Evolutionary conservation across 2,888 invertebrate genomes (phyloP), one percentile per base, ranked within the genome.

Genomic region (Mechanitis messenoides): DNA sequence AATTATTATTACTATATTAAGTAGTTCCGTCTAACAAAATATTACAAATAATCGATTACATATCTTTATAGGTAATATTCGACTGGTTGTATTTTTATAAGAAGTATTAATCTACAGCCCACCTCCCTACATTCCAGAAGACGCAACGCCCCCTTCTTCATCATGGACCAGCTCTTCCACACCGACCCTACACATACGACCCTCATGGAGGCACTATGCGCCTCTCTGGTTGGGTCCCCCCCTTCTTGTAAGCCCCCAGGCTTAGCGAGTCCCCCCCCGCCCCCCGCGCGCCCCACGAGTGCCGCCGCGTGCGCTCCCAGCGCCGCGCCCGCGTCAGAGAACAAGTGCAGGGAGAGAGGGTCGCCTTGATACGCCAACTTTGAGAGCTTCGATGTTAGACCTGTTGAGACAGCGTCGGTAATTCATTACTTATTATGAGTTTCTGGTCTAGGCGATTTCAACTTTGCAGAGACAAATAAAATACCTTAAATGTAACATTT

Each of bases 141-240:
- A 2, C 82, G 74, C 3, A 93, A 74, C 70, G 96, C 94, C 0
- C 96, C 97, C 2, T 92, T 87, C 74, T 93, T 91, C 65, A 99
- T 78, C 35, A 95, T 91, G 3, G 93, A 87, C 97, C 98, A 99
- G 77, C 98, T 98, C 67, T 95, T 92, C 96, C 97, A 99, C 1
- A 99, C 97, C 0, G 97, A 97, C 0, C 98, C 98, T 0, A 98
- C 96, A 78, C 98, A 98, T 0, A 97, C 93, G 0, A 98, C 92
- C 56, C 93, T 92, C 53, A 97, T 68, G 0, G 31, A 31, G 63
- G 61, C 33, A 2, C 81, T 0, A 95, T 94, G 4, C 91, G 78
- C 72, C 92, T 58, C 91, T 91, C 0, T 60, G 95, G 62, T 38
- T 62, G 65, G 42, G 63, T 63, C 0, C 63, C 61, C 33, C 2